phyloP scores from a whole-genome alignment of 2,797 vertebrate genomes.

The Odontamblyopus rebecca region DNA sequence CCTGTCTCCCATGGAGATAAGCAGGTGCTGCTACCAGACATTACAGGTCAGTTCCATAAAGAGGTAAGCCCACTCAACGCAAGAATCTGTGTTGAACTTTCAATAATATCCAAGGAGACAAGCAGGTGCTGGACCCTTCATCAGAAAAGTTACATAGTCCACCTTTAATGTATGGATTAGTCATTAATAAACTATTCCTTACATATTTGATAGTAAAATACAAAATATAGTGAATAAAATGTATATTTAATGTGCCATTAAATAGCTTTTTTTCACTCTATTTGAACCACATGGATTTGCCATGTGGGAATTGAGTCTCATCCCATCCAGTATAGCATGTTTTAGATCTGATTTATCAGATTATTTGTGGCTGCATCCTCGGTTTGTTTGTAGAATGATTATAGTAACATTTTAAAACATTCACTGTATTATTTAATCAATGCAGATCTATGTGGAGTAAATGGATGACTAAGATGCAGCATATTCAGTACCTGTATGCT shows the following conservation, averaged over 20 bases:
- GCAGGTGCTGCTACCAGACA: too few relatives aligned
- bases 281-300: not conserved
- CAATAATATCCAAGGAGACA: not conserved
- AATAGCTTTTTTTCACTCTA: not conserved
- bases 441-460: conserved; percentile 65
- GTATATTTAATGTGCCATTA: too few relatives aligned
- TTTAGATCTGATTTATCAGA: too few relatives aligned
- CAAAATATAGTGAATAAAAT: not conserved
- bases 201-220: not conserved
- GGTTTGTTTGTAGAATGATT: too few relatives aligned
- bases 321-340: too few relatives aligned
- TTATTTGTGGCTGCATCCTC: too few relatives aligned
- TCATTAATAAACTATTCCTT: not conserved
- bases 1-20: too few relatives aligned
- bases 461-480: conserved; percentile 65
- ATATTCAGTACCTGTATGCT: conserved; percentile 19
- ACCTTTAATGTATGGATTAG: not conserved
- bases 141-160: not conserved
- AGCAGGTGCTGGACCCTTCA: not conserved
- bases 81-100: not conserved
- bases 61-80: not conserved
- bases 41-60: not conserved
- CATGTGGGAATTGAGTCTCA: too few relatives aligned
- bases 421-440: not conserved
- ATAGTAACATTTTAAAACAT: too few relatives aligned